Evolutionary conservation across 92 coral and sea anemone species (phyloP).

Genomic region (Palythoa grandis): DNA sequence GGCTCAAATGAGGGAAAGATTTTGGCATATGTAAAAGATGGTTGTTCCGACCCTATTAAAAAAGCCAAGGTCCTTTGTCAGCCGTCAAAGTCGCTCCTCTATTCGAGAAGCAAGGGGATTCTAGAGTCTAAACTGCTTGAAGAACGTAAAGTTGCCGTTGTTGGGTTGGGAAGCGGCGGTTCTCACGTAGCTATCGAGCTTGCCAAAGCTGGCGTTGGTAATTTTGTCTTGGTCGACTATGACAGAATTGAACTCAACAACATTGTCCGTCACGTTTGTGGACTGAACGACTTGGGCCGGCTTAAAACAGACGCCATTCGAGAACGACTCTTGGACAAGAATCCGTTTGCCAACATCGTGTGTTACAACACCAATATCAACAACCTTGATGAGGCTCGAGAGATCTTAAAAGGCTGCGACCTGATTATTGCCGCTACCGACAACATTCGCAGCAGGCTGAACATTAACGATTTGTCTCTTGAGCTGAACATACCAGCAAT

Average conservation of each 20-base stretch:
- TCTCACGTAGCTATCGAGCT: slow-evolving; percentile 88
- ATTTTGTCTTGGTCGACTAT: slow-evolving; percentile 85
- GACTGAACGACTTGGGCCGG: slow-evolving; percentile 86
- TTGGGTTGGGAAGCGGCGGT: slow-evolving; percentile 96
- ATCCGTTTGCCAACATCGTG: slow-evolving; percentile 83
- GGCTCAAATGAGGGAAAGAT: slow-evolving; percentile 59
- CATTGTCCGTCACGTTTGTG: slow-evolving; percentile 92
- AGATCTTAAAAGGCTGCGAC: slow-evolving; percentile 83
- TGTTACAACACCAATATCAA: slow-evolving; percentile 78
- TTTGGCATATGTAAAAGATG: slow-evolving; percentile 57
- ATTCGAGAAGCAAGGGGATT: slow-evolving; percentile 92
- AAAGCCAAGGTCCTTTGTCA: slow-evolving; percentile 78
- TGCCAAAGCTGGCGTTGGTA: slow-evolving; percentile 97
- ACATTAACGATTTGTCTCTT: slow-evolving; percentile 80
- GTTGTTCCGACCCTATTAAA: slow-evolving; percentile 42
- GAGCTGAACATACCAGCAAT: slow-evolving; percentile 77
- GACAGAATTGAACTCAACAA: slow-evolving; percentile 93
- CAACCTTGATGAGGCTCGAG: slow-evolving; percentile 72
- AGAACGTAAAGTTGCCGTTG: slow-evolving; percentile 86
- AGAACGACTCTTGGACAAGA: slow-evolving; percentile 85
- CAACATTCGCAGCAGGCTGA: slow-evolving; percentile 91
- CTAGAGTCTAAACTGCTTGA: slow-evolving; percentile 87
- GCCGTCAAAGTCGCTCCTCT: slow-evolving; percentile 84
- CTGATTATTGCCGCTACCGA: slow-evolving; percentile 93
- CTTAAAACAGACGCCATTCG: slow-evolving; percentile 91